A percentile compares a stretch with the other conserved stretches of the same genome.
phyloP scores from a whole-genome alignment of 2,888 invertebrate genomes.

The Cyrtodaria siliqua region DNA sequence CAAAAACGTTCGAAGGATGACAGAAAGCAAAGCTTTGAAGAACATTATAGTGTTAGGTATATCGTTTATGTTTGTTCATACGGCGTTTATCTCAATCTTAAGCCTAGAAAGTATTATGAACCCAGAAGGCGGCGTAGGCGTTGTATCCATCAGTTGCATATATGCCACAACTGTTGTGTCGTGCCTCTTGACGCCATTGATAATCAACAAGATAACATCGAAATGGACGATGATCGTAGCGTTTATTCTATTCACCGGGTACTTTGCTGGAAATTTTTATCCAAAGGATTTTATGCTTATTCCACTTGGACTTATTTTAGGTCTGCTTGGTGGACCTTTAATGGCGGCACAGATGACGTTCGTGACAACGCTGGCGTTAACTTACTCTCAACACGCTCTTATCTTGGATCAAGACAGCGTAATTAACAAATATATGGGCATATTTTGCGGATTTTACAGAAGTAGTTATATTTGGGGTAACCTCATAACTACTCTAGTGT shows the following conservation, averaged over 20 bases:
- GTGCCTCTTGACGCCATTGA: slow-evolving; percentile 82
- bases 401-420: slow-evolving; percentile 75
- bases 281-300: slow-evolving; percentile 79
- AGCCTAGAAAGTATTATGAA: slow-evolving; percentile 82
- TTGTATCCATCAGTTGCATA: slow-evolving; percentile 82
- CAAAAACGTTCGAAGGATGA: slow-evolving; percentile 73
- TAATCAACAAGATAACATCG: slow-evolving; percentile 80
- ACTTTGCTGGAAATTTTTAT: slow-evolving; percentile 82
- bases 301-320: slow-evolving; percentile 80
- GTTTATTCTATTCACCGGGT: slow-evolving; percentile 78
- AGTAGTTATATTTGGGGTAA: slow-evolving; percentile 84
- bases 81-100: slow-evolving; percentile 83
- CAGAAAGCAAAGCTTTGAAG: slow-evolving; percentile 77
- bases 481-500: slow-evolving; percentile 79
- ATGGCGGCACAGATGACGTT: slow-evolving; percentile 84
- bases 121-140: slow-evolving; percentile 78
- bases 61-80: slow-evolving; percentile 83
- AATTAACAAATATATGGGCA: slow-evolving; percentile 82
- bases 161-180: slow-evolving; percentile 82
- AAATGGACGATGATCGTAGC: slow-evolving; percentile 84
- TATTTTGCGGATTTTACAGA: slow-evolving; percentile 82
- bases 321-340: slow-evolving; percentile 81
- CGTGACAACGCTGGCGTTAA: slow-evolving; percentile 81
- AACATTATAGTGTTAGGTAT: slow-evolving; percentile 81
- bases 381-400: slow-evolving; percentile 79